Conservation (phyloP, 2,888 invertebrate genomes). For the Caenorhabditis sulstoni region DNA sequence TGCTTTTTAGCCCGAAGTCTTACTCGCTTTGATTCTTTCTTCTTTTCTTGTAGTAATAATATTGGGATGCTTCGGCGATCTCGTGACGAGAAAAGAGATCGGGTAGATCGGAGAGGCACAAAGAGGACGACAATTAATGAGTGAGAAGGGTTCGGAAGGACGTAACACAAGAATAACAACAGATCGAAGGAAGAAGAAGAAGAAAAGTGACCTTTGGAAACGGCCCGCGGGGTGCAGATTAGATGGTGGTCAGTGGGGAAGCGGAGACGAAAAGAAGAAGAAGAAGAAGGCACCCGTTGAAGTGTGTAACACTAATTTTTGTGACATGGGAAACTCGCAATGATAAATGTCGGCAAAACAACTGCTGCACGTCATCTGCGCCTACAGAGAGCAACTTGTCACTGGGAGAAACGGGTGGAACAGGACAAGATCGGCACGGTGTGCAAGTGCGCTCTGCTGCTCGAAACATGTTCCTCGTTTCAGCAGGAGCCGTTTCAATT, state of each 20-base stretch:
- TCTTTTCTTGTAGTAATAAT: constrained; percentile 41
- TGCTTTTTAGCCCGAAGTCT: no score
- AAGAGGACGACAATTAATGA: constrained; percentile 41
- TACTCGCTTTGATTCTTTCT: neutral
- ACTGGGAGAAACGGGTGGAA: neutral
- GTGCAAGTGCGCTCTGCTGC: no score
- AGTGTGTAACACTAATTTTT: constrained; percentile 43
- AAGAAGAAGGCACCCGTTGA: constrained; percentile 2
- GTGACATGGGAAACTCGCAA: constrained; percentile 37
- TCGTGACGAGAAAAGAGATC: constrained; percentile 9
- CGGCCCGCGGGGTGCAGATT: constrained; percentile 23
- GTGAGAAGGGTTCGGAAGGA: constrained; percentile 9
- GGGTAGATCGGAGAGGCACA: constrained; percentile 33
- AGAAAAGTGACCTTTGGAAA: constrained; percentile 56
- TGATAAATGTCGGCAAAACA: constrained; percentile 52
- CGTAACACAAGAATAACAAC: constrained; percentile 34
- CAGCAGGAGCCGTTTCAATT: no score
- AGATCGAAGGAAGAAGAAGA: constrained; percentile 23
- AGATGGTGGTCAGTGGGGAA: constrained; percentile 44
- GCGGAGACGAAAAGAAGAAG: constrained; percentile 17
- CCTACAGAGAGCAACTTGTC: neutral
- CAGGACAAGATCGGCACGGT: no score
- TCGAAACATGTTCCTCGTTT: no score
- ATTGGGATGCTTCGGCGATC: constrained; percentile 20
- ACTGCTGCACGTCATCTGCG: constrained; percentile 27